Evolutionary conservation across 2,888 invertebrate genomes (phyloP), one percentile per base, ranked within the genome.

Genomic region (Ditula angustiorana): DNA sequence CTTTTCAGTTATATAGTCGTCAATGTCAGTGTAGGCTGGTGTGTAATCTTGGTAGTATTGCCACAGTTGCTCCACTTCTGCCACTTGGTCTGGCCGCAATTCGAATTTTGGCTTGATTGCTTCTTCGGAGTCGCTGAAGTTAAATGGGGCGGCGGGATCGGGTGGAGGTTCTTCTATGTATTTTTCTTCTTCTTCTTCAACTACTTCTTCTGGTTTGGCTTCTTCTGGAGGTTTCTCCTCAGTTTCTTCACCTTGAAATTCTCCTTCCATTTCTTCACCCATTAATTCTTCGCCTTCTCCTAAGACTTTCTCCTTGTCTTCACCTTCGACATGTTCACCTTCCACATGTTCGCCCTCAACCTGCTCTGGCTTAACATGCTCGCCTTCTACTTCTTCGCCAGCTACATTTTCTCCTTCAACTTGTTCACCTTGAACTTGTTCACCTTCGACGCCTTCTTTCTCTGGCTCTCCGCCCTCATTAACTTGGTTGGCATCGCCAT

Each of bases 11-110:
- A 92, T 82, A 62, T 79, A 90, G 11, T 81, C 81, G 60, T 87
- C 77, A 61, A 92, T 72, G 63, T 92, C 87, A 28, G 86, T 79
- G 66, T 92, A 92, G 0, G 86, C 88, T 23, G 92, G 92, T 19
- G 87, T 92, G 61, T 88, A 86, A 71, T 90, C 77, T 77, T 90
- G 91, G 76, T 77, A 92, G 5, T 79, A 0, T 16, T 83, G 87
- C 92, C 92, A 92, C 46, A 92, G 77, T 67, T 86, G 81, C 75
- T 90, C 88, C 4, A 90, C 80, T 82, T 92, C 92, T 33, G 83
- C 84, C 65, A 85, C 19, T 74, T 91, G 91, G 69, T 91, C 90
- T n/a, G 81, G 86, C 53, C 86, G 78, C 61, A 92, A 75, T 67
- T 81, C 74, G 74, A 86, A 92, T 5, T 82, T 83, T 23, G 83